Base-by-base conservation (phyloP, 2,888 invertebrate species). In the Formica aserva region DNA sequence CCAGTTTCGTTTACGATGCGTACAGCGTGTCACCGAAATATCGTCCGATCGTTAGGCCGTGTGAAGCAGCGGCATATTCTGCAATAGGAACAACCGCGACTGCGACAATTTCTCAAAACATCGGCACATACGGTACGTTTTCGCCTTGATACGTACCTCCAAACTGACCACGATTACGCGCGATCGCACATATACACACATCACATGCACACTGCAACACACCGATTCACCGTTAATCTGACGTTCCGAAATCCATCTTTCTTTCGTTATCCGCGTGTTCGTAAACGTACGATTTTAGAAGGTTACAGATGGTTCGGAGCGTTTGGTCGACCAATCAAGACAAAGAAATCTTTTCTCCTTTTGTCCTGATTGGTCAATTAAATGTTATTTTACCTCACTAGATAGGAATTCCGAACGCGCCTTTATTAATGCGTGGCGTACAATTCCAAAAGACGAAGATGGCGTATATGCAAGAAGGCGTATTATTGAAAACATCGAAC, bases 131-230 rank as follows among this genome's bases (percentile, higher is more conserved):
- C 90, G 89, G 83, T 66, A 81, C 38, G 38, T 55, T 45, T 67
- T 71, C 85, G 38, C 84, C 85, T 66, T 81, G 86, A 77, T 90
- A 88, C 90, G 86, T 88, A 88, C 74, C 83, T n/a, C 63, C 52
- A 83, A 71, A 83, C 67, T 38, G 18, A 38, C 80, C 83, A 71
- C 84, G 77, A 75, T 38, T 81, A 63, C 69, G 65, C 69, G 65
- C 45, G 71, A 57, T 2, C 57, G 35, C 41, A 41, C 60, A 26
- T 18, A 29, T 29, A 3, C 41, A 41, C 8, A 38, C 38, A 11
- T 9, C 9, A 11, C 38, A 38, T 38, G 38, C 35, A 32, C 29
- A 35, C 32, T 72, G 11, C 35, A 38, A 57, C 15, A 57, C 18
- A 72, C 11, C 26, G 38, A 38, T 57, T 60, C 29, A 74, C 60